Percentiles rank a stretch among this genome's conserved stretches.
phyloP scores from a whole-genome alignment of 2,113 vertebrate species.

The Tachysurus fulvidraco region DNA sequence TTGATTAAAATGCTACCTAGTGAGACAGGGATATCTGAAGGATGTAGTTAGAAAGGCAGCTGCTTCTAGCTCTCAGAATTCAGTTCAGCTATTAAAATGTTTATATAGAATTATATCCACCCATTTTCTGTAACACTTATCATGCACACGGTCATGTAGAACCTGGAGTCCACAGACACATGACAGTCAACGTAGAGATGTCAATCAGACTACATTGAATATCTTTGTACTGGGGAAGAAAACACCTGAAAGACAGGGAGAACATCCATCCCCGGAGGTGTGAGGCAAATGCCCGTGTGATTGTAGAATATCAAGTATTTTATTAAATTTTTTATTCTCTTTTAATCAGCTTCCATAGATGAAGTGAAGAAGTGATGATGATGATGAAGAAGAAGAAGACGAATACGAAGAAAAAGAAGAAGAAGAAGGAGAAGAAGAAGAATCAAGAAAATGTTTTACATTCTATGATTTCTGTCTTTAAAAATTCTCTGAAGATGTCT shows the following conservation, averaged over 20 bases:
- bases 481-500: not conserved
- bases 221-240: too few species aligned
- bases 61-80: not conserved
- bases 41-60: not conserved
- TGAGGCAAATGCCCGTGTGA: not conserved
- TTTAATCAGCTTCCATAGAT: not conserved
- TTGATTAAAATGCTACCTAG: not conserved
- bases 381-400: not conserved
- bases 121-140: too few species aligned
- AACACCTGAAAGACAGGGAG: too few species aligned
- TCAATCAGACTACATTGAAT: too few species aligned
- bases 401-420: not conserved
- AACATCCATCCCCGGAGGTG: too few species aligned
- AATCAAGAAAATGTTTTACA: not conserved
- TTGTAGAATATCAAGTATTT: not conserved
- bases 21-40: not conserved
- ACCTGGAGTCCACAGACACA: too few species aligned
- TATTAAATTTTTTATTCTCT: not conserved
- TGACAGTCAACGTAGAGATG: too few species aligned
- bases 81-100: not conserved
- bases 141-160: too few species aligned
- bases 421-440: not conserved
- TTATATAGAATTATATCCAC: too few species aligned
- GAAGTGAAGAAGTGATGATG: not conserved
- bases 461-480: not conserved